phyloP scores from a whole-genome alignment of 2,888 invertebrate species.

The Amblyteles armatorius region DNA sequence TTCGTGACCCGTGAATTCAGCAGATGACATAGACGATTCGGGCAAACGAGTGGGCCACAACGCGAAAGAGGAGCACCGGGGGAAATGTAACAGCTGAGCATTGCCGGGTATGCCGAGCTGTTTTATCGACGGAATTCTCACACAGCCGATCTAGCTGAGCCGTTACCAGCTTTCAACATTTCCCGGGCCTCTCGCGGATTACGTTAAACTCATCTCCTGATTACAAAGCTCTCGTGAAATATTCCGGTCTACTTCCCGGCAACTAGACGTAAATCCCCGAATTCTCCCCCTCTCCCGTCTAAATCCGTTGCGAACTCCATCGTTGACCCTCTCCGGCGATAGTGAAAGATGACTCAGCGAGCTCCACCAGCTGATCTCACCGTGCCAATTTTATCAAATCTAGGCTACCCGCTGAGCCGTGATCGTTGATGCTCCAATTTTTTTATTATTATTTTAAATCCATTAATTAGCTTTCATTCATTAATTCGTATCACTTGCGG shows the following conservation, averaged over 20 bases:
- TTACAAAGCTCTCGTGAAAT: conserved; percentile 61
- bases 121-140: conserved; percentile 58
- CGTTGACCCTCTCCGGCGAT: conserved; percentile 9
- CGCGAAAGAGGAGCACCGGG: conserved; percentile 23
- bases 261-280: conserved; percentile 56
- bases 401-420: background rate
- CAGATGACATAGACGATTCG: background rate
- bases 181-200: conserved; percentile 53
- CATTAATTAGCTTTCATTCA: background rate
- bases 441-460: background rate
- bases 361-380: background rate
- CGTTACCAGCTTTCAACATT: conserved; percentile 39
- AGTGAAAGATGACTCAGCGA: conserved; percentile 26
- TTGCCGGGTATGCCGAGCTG: conserved; percentile 47
- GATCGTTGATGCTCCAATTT: background rate
- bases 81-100: conserved; percentile 51
- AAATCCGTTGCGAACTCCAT: conserved; percentile 52
- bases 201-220: conserved; percentile 64
- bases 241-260: conserved; percentile 64
- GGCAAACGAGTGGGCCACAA: background rate
- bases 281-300: conserved; percentile 7
- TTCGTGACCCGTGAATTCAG: background rate
- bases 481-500: background rate
- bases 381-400: conserved; percentile 11
- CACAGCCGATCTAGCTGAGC: conserved; percentile 10